phyloP scores from a whole-genome alignment of 2,113 vertebrate species.

The Thomomys bottae region DNA sequence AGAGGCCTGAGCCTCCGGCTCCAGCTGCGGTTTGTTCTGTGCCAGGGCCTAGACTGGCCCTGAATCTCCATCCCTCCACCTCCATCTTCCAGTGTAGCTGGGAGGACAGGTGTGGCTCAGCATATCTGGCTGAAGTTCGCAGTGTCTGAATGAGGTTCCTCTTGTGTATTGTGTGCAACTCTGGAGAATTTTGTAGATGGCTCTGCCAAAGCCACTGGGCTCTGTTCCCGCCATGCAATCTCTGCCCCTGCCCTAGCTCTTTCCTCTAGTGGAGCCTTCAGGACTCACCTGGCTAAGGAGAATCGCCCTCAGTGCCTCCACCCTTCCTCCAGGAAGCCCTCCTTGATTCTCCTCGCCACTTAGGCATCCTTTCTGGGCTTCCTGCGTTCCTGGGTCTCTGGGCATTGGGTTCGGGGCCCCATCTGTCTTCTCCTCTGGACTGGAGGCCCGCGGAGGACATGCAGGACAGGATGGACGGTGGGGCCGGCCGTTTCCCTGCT shows the following conservation, averaged over 20 bases:
- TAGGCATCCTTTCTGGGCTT: background rate
- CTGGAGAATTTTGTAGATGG: background rate
- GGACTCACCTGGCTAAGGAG: background rate
- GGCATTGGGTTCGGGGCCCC: background rate
- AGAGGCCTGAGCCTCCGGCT: too few relatives aligned
- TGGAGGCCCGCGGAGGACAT: background rate
- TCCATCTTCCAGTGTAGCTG: background rate
- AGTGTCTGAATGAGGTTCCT: background rate
- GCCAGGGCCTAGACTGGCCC: too few relatives aligned
- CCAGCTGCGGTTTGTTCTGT: too few relatives aligned
- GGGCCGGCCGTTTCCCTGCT: background rate
- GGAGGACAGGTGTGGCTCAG: background rate
- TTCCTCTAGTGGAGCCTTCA: background rate
- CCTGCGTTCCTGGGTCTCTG: background rate
- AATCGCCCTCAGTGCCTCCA: background rate
- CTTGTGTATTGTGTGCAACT: background rate
- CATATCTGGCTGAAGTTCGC: background rate
- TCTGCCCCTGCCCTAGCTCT: background rate
- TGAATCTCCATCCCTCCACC: background rate
- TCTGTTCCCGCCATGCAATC: background rate
- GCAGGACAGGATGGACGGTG: too few relatives aligned
- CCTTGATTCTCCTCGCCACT: background rate
- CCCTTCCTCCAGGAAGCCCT: constrained; percentile 32
- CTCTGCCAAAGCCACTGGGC: background rate
- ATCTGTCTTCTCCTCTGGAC: background rate